Evolutionary conservation across 2,113 vertebrate species (phyloP).

Genomic region (Epinephelus fuscoguttatus): DNA sequence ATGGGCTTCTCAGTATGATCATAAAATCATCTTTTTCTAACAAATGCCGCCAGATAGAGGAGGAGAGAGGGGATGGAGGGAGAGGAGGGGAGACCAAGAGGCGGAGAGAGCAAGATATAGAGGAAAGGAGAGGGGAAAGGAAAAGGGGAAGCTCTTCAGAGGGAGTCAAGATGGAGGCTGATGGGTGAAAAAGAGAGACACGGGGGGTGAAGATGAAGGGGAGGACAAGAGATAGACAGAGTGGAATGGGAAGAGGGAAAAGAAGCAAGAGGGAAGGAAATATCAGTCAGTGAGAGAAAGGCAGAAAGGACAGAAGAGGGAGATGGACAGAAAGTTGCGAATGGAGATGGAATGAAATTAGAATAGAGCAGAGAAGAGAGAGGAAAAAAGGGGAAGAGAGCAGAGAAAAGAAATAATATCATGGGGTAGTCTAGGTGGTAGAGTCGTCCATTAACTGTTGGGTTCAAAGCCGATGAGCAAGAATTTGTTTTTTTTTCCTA

Average conservation of each 20-base stretch:
- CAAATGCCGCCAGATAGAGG: constrained; percentile 27
- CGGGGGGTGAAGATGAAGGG: no score
- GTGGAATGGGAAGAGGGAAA: not conserved
- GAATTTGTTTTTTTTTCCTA: no score
- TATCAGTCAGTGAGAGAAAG: not conserved
- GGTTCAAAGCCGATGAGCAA: not conserved
- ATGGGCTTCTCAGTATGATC: constrained; percentile 19
- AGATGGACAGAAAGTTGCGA: not conserved
- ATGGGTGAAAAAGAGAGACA: not conserved
- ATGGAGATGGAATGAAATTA: not conserved
- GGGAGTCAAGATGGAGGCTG: not conserved
- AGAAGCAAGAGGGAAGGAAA: not conserved
- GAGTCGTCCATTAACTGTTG: not conserved
- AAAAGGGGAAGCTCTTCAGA: constrained; percentile 9
- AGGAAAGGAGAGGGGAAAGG: constrained; percentile 4
- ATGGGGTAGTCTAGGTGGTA: no score
- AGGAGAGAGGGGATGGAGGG: not conserved
- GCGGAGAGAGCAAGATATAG: not conserved
- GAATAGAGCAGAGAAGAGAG: not conserved
- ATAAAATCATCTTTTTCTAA: constrained; percentile 19
- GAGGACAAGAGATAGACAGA: not conserved
- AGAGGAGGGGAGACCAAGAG: no score
- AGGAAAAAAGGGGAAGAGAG: not conserved
- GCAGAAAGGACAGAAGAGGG: not conserved
- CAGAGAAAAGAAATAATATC: not conserved